phyloP scores from a whole-genome alignment of 1,140 invertebrate species.

The Hypothenemus hampei region DNA sequence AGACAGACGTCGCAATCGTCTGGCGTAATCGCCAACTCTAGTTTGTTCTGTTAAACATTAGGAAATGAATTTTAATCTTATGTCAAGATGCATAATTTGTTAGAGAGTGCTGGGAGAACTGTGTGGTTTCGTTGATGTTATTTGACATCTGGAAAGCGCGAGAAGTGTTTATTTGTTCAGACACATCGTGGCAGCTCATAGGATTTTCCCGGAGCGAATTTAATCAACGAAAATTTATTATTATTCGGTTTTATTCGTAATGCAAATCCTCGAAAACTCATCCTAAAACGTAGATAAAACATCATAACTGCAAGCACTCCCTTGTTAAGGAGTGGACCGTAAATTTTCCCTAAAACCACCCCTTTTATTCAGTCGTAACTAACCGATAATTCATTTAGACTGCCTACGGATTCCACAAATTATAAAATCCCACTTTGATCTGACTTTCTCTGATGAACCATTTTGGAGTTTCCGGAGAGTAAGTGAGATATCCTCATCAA shows the following conservation, averaged over 20 bases:
- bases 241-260: no score
- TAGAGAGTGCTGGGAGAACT: conserved; percentile 2
- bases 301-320: no score
- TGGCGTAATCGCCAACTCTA: background rate
- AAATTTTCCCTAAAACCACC: conserved; percentile 11
- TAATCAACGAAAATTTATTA: no score
- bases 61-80: conserved; percentile 20
- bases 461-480: no score
- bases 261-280: no score
- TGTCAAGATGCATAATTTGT: conserved; percentile 9
- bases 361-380: conserved; percentile 9
- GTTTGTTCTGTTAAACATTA: conserved; percentile 19
- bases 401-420: conserved; percentile 20
- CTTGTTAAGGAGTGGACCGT: background rate
- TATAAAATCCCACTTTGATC: conserved; percentile 11
- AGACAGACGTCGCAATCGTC: conserved; percentile 1
- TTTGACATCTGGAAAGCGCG: conserved; percentile 3
- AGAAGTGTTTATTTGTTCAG: background rate
- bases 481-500: no score
- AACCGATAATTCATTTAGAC: conserved; percentile 19
- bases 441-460: conserved; percentile 18
- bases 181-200: background rate
- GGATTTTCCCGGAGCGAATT: no score
- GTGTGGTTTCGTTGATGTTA: conserved; percentile 11
- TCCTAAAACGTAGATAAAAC: no score